Evolutionary conservation across 2,888 invertebrate species (phyloP), one percentile per base, ranked within the genome.

Genomic region (Cheilosia pagana): DNA sequence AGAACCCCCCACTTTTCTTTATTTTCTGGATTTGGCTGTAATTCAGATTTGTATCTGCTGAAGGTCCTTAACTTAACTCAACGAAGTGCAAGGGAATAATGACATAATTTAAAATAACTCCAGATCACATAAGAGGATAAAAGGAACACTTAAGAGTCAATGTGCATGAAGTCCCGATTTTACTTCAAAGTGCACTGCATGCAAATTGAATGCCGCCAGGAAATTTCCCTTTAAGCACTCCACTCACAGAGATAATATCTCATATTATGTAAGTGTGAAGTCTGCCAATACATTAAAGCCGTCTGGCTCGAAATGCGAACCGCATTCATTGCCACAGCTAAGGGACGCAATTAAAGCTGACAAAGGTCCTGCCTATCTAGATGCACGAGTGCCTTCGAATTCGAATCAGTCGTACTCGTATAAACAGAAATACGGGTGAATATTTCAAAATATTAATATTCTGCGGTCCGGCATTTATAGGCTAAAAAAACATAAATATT

Each of bases 291-390:
- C 52, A 55, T 59, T 55, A 65, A 48, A 52, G 10, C 23, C 41
- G n/a, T 4, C 6, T 8, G 16, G n/a, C 7, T 4, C 7, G 41
- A 59, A n/a, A 39, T 31, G 8, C 52, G 10, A 52, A 74, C 19
- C 39, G 52, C 45, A 62, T 67, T 67, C 79, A 74, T 68, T 74
- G 16, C 71, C 67, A 81, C 35, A 62, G 50, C 19, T 45, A n/a
- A 21, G 39, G 72, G 65, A n/a, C n/a, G 67, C 74, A 62, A 81
- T 62, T 79, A 52, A 67, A 59, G 60, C 67, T 48, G 48, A 79
- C 68, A 75, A 65, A 67, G 68, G 55, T 62, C 62, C 45, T 68
- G 50, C 55, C 57, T 55, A 68, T 59, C 43, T 67, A 53, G 60
- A 67, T 41, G 68, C 81, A 75, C 45, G 79, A 21, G 60, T 68